Percentiles rank a stretch among this genome's conserved stretches.
phyloP scores from a whole-genome alignment of 2,797 vertebrate genomes.

The Bradypodion pumilum region DNA sequence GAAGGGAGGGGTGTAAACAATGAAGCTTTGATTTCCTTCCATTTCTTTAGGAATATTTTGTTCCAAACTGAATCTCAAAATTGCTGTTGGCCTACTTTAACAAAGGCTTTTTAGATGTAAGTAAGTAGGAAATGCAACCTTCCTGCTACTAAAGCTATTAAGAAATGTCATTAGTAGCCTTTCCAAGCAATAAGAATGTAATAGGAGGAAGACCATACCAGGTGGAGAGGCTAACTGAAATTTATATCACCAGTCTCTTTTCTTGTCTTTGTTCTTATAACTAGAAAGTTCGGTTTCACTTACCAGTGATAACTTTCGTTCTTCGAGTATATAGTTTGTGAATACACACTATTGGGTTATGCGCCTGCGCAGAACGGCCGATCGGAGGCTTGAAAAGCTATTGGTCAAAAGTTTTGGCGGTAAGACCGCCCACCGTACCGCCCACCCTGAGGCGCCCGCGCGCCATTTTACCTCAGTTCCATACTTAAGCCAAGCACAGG shows the following conservation, averaged over 20 bases:
- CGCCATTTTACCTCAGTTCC: too few relatives aligned
- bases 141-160: background rate
- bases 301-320: too few relatives aligned
- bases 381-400: too few relatives aligned
- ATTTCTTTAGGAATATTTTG: background rate
- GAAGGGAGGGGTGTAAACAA: conserved; percentile 15
- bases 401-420: too few relatives aligned
- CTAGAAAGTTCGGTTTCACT: too few relatives aligned
- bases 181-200: background rate
- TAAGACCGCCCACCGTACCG: too few relatives aligned
- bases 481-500: too few relatives aligned
- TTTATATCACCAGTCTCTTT: background rate
- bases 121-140: background rate
- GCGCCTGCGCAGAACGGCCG: too few relatives aligned
- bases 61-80: conserved; percentile 4
- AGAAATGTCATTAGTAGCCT: conserved; percentile 4
- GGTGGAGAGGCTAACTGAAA: background rate
- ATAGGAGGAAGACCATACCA: background rate
- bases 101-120: background rate
- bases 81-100: conserved; percentile 20
- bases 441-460: too few relatives aligned
- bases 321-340: too few relatives aligned
- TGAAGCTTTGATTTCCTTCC: conserved; percentile 19
- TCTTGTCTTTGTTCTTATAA: background rate
- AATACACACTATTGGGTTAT: too few relatives aligned